A percentile compares a stretch with the other conserved stretches of the same genome.
These are phyloP conservation scores for Triplophysa siluroides DNA, from an alignment of 2,113 vertebrate genomes.

Conservation along the genomic window DNA sequence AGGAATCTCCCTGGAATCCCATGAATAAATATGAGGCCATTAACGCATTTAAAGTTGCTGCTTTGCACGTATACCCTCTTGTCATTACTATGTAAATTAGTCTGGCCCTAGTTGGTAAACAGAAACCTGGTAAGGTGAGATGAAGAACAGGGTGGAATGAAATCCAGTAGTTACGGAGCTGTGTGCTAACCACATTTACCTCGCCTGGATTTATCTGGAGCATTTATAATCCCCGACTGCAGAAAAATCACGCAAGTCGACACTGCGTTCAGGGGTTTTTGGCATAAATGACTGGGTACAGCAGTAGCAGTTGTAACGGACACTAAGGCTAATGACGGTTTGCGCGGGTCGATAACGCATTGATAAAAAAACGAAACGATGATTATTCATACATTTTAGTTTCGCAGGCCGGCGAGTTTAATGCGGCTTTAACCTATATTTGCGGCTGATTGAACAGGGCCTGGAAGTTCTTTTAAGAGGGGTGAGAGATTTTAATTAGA, in stretches of 20 bases:
- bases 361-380: constrained; percentile 27
- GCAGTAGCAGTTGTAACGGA: constrained; percentile 1
- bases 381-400: constrained; percentile 11
- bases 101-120: constrained; percentile 66
- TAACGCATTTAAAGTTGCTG: constrained; percentile 70
- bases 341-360: neutral
- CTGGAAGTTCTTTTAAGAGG: neutral
- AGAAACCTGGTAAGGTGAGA: constrained; percentile 67
- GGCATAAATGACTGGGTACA: neutral
- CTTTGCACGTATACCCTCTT: constrained; percentile 65
- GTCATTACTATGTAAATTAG: constrained; percentile 76
- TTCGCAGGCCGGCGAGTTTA: neutral
- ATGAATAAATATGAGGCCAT: constrained; percentile 74
- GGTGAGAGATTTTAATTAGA: constrained; percentile 25
- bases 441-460: neutral
- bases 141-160: constrained; percentile 61
- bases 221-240: neutral
- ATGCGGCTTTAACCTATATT: constrained; percentile 9
- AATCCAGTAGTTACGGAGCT: constrained; percentile 45
- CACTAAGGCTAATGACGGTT: constrained; percentile 29
- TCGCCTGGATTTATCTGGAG: constrained; percentile 22
- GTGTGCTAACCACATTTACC: constrained; percentile 12
- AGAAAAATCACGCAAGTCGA: neutral
- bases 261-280: constrained; percentile 4
- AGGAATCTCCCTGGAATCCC: constrained; percentile 66